phyloP scores from a whole-genome alignment of 2,113 vertebrate genomes.

The Hippocampus abdominalis region DNA sequence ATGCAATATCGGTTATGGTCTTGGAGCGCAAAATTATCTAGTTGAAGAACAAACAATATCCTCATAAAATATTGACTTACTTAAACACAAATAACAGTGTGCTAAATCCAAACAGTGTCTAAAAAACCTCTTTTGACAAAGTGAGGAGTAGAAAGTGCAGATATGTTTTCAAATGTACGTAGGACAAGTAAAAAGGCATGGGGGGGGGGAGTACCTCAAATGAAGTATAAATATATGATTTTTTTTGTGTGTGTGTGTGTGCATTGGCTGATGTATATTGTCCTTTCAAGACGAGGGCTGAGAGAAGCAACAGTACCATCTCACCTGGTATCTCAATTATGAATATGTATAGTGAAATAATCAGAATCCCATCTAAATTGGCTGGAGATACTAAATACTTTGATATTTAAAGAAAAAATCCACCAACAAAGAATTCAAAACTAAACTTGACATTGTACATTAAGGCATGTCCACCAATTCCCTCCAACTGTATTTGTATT shows the following conservation, averaged over 20 bases:
- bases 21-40: too few relatives aligned
- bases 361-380: not conserved
- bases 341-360: not conserved
- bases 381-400: too few relatives aligned
- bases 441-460: too few relatives aligned
- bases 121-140: too few relatives aligned
- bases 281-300: slow-evolving; percentile 71
- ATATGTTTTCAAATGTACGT: not conserved
- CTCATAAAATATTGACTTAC: too few relatives aligned
- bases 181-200: too few relatives aligned
- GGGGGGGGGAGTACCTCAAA: not conserved
- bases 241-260: too few relatives aligned
- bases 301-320: slow-evolving; percentile 22
- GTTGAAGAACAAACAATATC: too few relatives aligned
- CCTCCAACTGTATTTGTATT: not conserved
- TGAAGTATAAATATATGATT: slow-evolving; percentile 59
- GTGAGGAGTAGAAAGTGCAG: not conserved
- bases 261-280: slow-evolving; percentile 59
- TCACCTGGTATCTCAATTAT: not conserved
- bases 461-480: not conserved
- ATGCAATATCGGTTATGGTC: too few relatives aligned
- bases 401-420: not conserved
- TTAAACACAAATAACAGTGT: too few relatives aligned
- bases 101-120: too few relatives aligned
- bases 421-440: too few relatives aligned